These are phyloP conservation scores for Nasonia oneida DNA, from an alignment of 2,888 invertebrate species.

Conservation along the genomic window DNA sequence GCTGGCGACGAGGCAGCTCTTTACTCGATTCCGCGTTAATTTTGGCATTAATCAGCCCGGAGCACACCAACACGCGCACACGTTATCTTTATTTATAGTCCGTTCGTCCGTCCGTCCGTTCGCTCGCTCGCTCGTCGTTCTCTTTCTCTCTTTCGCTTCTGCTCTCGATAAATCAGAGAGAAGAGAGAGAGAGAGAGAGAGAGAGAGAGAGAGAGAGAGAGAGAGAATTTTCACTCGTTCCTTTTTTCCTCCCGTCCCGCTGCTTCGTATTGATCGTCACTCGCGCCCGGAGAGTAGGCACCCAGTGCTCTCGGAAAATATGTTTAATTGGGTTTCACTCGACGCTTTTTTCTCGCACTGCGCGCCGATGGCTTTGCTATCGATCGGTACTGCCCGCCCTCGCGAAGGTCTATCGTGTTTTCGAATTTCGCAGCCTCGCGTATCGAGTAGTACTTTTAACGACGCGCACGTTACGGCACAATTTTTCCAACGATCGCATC, in stretches of 20 bases:
- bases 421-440: not conserved
- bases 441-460: too few species aligned
- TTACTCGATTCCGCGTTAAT: slow-evolving; percentile 28
- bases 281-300: not conserved
- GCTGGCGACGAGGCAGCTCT: not conserved
- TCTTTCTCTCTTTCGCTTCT: not conserved
- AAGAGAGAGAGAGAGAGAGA: not conserved
- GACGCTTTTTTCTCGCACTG: not conserved
- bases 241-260: slow-evolving; percentile 11
- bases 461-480: too few species aligned
- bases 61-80: slow-evolving; percentile 13
- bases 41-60: slow-evolving; percentile 34
- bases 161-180: slow-evolving; percentile 22
- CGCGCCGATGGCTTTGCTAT: not conserved
- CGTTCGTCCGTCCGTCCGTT: not conserved
- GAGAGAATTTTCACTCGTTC: slow-evolving; percentile 22
- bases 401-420: not conserved
- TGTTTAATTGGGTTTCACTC: not conserved
- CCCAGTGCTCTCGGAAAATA: not conserved
- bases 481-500: too few species aligned
- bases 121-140: not conserved
- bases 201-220: not conserved
- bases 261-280: slow-evolving; percentile 7
- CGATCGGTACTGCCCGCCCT: not conserved
- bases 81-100: slow-evolving; percentile 52